These are phyloP conservation scores for Crypturellus tataupa DNA, from an alignment of 2,797 vertebrate genomes.

Conservation along the genomic window DNA sequence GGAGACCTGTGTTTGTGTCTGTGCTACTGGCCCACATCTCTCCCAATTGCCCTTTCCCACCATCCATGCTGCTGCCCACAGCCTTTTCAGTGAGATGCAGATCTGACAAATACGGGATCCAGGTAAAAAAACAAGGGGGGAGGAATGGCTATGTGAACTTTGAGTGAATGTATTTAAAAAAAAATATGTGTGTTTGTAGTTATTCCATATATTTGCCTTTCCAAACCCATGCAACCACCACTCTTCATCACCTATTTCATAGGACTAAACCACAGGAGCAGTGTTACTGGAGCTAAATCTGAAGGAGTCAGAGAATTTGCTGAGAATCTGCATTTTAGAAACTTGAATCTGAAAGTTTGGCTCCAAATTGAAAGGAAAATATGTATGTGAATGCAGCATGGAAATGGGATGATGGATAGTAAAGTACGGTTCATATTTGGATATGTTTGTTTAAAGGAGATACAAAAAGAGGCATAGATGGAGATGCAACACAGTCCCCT, in stretches of 20 bases:
- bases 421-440: neutral
- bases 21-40: neutral
- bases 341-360: neutral
- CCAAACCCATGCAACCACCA: neutral
- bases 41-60: neutral
- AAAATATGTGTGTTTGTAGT: neutral
- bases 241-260: neutral
- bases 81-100: neutral
- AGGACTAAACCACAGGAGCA: neutral
- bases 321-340: neutral
- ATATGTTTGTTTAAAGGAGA: neutral
- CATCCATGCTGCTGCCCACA: neutral
- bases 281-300: neutral
- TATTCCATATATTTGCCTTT: neutral
- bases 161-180: neutral
- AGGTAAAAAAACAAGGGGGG: neutral
- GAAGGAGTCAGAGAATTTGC: neutral
- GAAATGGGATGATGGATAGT: neutral
- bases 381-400: neutral
- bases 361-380: neutral
- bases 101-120: neutral
- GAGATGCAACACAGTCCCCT: neutral
- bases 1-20: neutral
- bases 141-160: neutral
- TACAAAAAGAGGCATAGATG: neutral